Conservation (phyloP, 2,113 vertebrate species). For the Amblyornis subalaris region DNA sequence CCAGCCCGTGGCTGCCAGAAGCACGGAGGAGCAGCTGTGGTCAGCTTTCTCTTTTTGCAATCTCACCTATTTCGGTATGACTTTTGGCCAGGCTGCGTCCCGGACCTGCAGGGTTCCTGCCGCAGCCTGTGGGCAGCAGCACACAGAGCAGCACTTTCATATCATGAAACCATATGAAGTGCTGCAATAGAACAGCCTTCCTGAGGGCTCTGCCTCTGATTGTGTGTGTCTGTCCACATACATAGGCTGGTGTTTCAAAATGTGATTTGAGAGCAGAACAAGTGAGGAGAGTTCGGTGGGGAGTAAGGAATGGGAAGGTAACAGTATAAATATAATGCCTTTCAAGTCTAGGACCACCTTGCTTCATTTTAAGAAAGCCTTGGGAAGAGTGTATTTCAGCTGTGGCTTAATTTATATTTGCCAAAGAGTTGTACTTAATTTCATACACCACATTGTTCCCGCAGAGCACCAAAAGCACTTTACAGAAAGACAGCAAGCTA, state of each 20-base stretch:
- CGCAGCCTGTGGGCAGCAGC: neutral
- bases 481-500: neutral
- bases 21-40: neutral
- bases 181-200: neutral
- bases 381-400: neutral
- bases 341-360: neutral
- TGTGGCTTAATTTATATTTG: slow-evolving; percentile 11
- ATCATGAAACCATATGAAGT: neutral
- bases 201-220: neutral
- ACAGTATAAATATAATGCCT: neutral
- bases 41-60: slow-evolving; percentile 49
- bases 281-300: neutral
- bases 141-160: neutral
- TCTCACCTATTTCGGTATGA: slow-evolving; percentile 40
- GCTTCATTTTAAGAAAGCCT: neutral
- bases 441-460: neutral
- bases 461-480: neutral
- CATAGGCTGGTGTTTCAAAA: neutral
- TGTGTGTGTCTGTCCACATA: neutral
- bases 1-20: neutral
- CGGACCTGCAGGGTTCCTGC: neutral
- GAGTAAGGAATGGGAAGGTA: neutral
- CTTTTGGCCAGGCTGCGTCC: neutral
- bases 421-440: neutral
- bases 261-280: neutral